Base-by-base conservation (phyloP, 2,888 invertebrate genomes). In the Chesias legatella region DNA sequence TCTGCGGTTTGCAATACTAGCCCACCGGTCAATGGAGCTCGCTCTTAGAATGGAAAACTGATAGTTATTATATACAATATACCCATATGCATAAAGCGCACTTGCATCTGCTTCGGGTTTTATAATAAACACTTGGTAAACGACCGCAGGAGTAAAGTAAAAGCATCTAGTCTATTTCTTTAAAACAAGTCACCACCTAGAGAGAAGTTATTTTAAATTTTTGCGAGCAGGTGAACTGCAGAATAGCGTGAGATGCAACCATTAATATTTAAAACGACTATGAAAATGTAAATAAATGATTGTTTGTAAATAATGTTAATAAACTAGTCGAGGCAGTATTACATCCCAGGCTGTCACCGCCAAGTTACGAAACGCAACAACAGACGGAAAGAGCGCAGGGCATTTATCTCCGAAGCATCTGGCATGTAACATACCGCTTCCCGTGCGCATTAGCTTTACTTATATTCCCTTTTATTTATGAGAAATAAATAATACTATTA, bases 401-500 rank as follows among this genome's bases (percentile, higher is more conserved):
- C 71, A 75, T 77, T 77, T 79, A 81, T 83, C 81, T 79, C 53
- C 56, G 67, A 77, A 69, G 67, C 74, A 79, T 79, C 79, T 73
- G 73, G 75, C 79, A 70, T 75, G 78, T 81, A 82, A 81, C 77
- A 71, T 79, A 78, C 79, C 77, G 79, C 79, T 81, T 78, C 80
- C 79, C 79, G 79, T 75, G 68, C 70, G 78, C 82, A 79, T 86
- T 84, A 80, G 78, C 79, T 80, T 84, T 75, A 83, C 80, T 79
- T 82, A 81, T 82, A 81, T 81, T 80, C 80, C 75, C 73, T 75
- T 73, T 85, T 86, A 85, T 86, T 86, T 85, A 86, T 85, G 85
- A 85, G 83, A 83, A 84, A 88, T 86, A 86, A 88, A 88, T 86
- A 86, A 88, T 88, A 86, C 84, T 86, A 88, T 84, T 86, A 86